These are phyloP conservation scores for Coleophora deauratella DNA, from an alignment of 2,888 invertebrate species.

Conservation along the genomic window DNA sequence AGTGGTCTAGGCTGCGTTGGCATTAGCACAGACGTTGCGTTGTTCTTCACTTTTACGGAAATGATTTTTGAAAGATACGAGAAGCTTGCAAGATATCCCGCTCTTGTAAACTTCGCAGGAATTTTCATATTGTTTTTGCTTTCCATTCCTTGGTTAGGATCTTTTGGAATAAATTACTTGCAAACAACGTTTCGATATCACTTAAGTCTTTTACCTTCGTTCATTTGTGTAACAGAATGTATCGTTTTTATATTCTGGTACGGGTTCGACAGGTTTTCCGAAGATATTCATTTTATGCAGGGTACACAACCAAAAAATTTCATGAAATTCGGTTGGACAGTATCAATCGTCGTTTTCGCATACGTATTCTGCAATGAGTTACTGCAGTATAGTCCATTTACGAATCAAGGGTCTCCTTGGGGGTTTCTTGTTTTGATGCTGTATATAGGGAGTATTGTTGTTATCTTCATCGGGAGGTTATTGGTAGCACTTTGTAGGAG, in stretches of 20 bases:
- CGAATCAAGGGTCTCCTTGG: slow-evolving; percentile 3
- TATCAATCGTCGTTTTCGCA: slow-evolving; percentile 24
- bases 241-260: slow-evolving; percentile 51
- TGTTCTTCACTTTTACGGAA: slow-evolving; percentile 35
- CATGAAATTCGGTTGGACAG: slow-evolving; percentile 42
- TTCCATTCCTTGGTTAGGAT: slow-evolving; percentile 40
- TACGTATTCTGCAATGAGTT: slow-evolving; percentile 33
- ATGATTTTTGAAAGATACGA: slow-evolving; percentile 24
- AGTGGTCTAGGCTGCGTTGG: slow-evolving; percentile 33
- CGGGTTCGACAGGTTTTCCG: slow-evolving; percentile 48
- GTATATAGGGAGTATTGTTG: slow-evolving; percentile 6
- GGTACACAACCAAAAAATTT: slow-evolving; percentile 43
- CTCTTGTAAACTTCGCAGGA: slow-evolving; percentile 27
- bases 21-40: slow-evolving; percentile 28
- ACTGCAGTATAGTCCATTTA: not conserved
- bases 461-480: slow-evolving; percentile 21
- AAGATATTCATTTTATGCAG: slow-evolving; percentile 65
- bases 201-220: slow-evolving; percentile 24
- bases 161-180: slow-evolving; percentile 26
- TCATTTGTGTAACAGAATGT: slow-evolving; percentile 34
- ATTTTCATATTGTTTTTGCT: slow-evolving; percentile 28
- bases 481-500: slow-evolving; percentile 27
- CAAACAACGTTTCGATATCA: slow-evolving; percentile 22
- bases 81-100: slow-evolving; percentile 33
- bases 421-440: slow-evolving; percentile 20